A percentile compares a stretch with the other conserved stretches of the same genome.
phyloP scores from a whole-genome alignment of 2,797 vertebrate species.

The Sphenopsis melanotis region DNA sequence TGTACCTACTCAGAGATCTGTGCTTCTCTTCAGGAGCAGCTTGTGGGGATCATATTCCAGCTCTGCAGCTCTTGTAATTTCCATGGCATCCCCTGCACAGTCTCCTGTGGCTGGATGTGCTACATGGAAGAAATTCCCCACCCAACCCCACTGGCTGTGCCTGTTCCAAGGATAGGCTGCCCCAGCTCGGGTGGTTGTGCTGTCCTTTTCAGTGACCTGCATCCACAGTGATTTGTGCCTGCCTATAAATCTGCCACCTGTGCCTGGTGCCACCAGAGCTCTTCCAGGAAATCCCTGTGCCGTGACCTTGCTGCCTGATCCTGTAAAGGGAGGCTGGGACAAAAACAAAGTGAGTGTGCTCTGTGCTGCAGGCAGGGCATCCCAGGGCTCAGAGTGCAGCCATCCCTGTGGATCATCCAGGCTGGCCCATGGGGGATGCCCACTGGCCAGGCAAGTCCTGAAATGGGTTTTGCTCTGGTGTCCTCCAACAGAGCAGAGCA shows the following conservation, averaged over 20 bases:
- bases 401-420: not conserved
- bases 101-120: not conserved
- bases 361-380: not conserved
- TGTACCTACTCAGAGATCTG: not conserved
- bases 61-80: not conserved
- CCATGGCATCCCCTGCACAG: not conserved
- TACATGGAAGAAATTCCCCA: not conserved
- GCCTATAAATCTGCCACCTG: not conserved
- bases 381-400: not conserved
- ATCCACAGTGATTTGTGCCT: not conserved
- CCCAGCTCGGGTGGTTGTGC: not conserved
- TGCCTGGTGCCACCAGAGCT: not conserved
- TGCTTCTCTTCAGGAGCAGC: not conserved
- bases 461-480: not conserved
- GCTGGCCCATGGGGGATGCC: not conserved
- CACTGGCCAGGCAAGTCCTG: not conserved
- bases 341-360: not conserved
- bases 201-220: not conserved
- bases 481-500: not conserved
- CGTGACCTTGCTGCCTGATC: no score
- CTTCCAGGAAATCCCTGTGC: not conserved
- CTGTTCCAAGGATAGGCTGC: not conserved
- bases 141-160: accelerated
- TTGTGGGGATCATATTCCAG: not conserved
- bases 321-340: not conserved